A percentile compares a stretch with the other conserved stretches of the same genome.
Evolutionary conservation across 2,888 invertebrate species (phyloP).

Genomic region (Eupithecia pulchellata): DNA sequence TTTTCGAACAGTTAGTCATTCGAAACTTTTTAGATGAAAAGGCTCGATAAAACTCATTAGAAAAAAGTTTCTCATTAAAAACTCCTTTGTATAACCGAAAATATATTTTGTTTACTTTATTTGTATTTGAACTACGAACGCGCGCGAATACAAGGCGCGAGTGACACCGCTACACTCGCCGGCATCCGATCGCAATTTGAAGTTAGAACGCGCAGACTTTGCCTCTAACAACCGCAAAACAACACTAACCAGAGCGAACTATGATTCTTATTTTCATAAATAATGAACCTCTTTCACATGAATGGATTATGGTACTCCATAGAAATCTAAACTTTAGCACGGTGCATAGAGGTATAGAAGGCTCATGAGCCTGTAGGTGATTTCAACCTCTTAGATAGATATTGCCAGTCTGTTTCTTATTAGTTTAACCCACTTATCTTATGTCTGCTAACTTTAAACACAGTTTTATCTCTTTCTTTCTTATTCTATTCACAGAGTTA

Average conservation of each 20-base stretch:
- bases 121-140: slow-evolving; percentile 22
- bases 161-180: slow-evolving; percentile 55
- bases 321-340: neutral
- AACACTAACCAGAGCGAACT: neutral
- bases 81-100: neutral
- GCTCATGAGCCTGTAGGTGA: too few relatives aligned
- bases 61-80: neutral
- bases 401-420: too few relatives aligned
- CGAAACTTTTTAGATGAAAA: too few relatives aligned
- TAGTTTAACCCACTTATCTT: too few relatives aligned
- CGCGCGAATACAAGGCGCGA: slow-evolving; percentile 47
- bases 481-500: too few relatives aligned
- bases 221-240: slow-evolving; percentile 16
- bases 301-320: neutral
- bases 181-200: slow-evolving; percentile 56
- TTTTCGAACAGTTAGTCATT: too few relatives aligned
- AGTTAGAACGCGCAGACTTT: slow-evolving; percentile 51
- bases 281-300: neutral
- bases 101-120: neutral
- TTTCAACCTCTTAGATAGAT: neutral
- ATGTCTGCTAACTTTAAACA: too few relatives aligned
- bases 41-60: too few relatives aligned
- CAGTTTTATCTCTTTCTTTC: too few relatives aligned
- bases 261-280: too few relatives aligned
- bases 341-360: too few relatives aligned